Conservation (phyloP, 2,888 invertebrate species). For the Clunio marinus region DNA sequence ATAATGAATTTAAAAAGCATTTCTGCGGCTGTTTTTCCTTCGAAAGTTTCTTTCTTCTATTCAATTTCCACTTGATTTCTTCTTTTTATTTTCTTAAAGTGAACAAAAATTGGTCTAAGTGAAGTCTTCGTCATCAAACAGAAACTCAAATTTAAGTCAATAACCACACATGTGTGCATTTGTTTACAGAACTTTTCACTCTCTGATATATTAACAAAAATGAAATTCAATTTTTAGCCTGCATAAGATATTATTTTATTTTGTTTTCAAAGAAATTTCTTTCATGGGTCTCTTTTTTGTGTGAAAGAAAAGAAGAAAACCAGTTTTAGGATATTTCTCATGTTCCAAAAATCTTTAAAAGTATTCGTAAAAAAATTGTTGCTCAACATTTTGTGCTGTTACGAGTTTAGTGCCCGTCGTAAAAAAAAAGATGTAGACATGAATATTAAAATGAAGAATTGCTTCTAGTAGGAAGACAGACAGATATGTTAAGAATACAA, state of each 20-base stretch:
- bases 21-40: neutral
- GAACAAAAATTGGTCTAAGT: neutral
- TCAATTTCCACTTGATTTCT: neutral
- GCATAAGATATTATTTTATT: neutral
- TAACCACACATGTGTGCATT: constrained; percentile 6
- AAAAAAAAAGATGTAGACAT: neutral
- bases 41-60: neutral
- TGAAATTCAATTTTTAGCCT: neutral
- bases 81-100: too few relatives aligned
- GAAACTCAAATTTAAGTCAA: neutral
- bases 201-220: neutral
- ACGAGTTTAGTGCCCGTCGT: neutral
- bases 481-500: too few relatives aligned
- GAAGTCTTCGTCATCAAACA: too few relatives aligned
- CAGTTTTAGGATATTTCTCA: constrained; percentile 22
- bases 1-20: too few relatives aligned
- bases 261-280: neutral
- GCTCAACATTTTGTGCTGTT: neutral
- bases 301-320: constrained; percentile 4
- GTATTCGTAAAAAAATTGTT: neutral
- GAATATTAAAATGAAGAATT: too few relatives aligned
- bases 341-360: neutral
- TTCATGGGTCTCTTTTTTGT: too few relatives aligned
- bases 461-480: neutral
- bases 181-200: neutral